Conservation (phyloP, 1,140 invertebrate genomes). For the Sitophilus oryzae region DNA sequence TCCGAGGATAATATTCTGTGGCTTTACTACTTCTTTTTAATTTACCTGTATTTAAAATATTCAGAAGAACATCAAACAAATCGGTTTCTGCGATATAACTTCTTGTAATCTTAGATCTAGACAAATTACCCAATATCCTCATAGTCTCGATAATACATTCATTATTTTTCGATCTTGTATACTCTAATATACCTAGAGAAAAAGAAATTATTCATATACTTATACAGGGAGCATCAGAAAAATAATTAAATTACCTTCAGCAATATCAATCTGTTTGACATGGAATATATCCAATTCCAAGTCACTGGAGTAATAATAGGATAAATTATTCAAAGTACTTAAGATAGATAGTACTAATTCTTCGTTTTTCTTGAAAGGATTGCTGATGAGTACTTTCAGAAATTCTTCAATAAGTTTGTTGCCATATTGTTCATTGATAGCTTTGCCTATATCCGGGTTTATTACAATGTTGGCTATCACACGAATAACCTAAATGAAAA, state of each 20-base stretch:
- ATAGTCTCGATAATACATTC: conserved; percentile 57
- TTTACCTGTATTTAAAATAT: conserved; percentile 35
- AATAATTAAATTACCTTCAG: conserved; percentile 35
- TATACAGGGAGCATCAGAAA: neutral
- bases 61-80: conserved; percentile 35
- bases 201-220: neutral
- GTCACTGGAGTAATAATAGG: conserved; percentile 52
- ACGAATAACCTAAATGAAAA: conserved; percentile 50
- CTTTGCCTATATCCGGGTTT: conserved; percentile 59
- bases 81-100: conserved; percentile 51
- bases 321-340: conserved; percentile 62
- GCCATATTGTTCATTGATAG: conserved; percentile 45
- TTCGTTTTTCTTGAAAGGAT: conserved; percentile 54
- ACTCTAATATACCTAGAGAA: conserved; percentile 38
- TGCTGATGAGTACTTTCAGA: conserved; percentile 45
- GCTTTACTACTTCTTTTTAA: neutral
- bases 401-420: conserved; percentile 49
- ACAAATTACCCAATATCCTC: conserved; percentile 62
- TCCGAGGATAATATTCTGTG: no score
- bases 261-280: conserved; percentile 41
- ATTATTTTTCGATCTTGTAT: conserved; percentile 43
- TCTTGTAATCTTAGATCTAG: conserved; percentile 53
- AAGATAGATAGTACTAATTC: conserved; percentile 59
- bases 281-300: conserved; percentile 41
- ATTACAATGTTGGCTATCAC: conserved; percentile 70